Conservation (phyloP, 2,113 vertebrate genomes). For the Struthio camelus region DNA sequence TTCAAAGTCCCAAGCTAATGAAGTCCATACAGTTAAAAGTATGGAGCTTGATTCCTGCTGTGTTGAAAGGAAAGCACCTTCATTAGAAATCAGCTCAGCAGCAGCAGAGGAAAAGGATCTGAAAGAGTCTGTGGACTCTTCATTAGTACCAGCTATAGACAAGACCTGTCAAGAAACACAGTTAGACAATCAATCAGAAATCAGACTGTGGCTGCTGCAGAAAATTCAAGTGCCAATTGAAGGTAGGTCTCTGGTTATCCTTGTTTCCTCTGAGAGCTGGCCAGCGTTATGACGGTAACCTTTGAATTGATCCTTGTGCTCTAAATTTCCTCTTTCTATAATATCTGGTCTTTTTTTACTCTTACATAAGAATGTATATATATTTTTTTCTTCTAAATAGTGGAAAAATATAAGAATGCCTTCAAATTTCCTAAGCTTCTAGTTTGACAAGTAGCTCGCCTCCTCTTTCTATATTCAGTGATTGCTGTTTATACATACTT, state of each 20-base stretch:
- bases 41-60: constrained; percentile 61
- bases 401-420: neutral
- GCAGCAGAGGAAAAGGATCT: constrained; percentile 56
- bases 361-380: too few species aligned
- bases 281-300: neutral
- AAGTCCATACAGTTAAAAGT: constrained; percentile 44
- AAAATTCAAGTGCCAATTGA: constrained; percentile 95
- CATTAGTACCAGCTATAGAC: constrained; percentile 68
- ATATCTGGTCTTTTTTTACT: neutral
- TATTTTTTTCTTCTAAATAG: neutral
- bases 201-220: constrained; percentile 90
- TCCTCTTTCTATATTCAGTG: neutral
- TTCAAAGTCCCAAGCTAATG: constrained; percentile 58
- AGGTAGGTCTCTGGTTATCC: constrained; percentile 78
- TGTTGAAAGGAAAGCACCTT: constrained; percentile 52
- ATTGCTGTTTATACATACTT: neutral
- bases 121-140: constrained; percentile 64
- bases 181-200: constrained; percentile 85
- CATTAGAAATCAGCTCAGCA: constrained; percentile 45
- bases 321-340: neutral
- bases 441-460: neutral
- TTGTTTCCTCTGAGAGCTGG: constrained; percentile 39
- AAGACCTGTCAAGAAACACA: constrained; percentile 68
- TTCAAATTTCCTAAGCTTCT: neutral
- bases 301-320: neutral